Evolutionary conservation across 1,140 invertebrate species (phyloP), one percentile per base, ranked within the genome.

Genomic region (Leptopilina clavipes): DNA sequence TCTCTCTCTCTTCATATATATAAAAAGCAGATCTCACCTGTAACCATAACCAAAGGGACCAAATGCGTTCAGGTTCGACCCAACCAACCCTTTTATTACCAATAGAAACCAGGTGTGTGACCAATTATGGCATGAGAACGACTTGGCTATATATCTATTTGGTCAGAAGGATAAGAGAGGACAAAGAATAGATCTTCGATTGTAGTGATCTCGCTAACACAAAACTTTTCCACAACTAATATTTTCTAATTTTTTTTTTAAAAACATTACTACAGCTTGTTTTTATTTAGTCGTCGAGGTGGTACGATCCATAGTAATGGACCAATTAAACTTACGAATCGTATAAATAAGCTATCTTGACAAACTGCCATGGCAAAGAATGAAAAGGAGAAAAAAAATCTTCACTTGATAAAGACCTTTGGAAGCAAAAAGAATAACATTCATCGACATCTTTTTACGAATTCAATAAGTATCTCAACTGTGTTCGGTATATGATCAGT

Each of bases 291-390:
- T 12, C 56, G 22, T 14, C 56, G 56, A 65, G 22, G 56, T 65
- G 56, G 56, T 31, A 65, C 59, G 22, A 31, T 22, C 14, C 59
- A 65, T 65, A 65, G 22, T n/a, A 65, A 65, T 65, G 31, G 59
- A 31, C 59, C 59, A 65, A 65, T 65, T 65, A 65, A 65, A 65
- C 59, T 65, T 65, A 37, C 59, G 59, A 65, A 65, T 65, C 59
- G 59, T 65, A 65, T 65, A 65, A 65, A 31, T 65, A 65, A 65
- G 56, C 56, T 65, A 25, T 65, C 19, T 14, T 19, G 56, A 65
- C 56, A 65, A 65, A 25, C 56, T 65, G 11, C 56, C 5, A 1
- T 3, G 59, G 22, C 25, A 2, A 31, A 65, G 14, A 22, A 65
- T 65, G 22, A n/a, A 65, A 65, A n/a, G 12, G 14, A 31, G 14